Evolutionary conservation across 2,797 vertebrate species (phyloP).

Genomic region (Trematomus bernacchii): DNA sequence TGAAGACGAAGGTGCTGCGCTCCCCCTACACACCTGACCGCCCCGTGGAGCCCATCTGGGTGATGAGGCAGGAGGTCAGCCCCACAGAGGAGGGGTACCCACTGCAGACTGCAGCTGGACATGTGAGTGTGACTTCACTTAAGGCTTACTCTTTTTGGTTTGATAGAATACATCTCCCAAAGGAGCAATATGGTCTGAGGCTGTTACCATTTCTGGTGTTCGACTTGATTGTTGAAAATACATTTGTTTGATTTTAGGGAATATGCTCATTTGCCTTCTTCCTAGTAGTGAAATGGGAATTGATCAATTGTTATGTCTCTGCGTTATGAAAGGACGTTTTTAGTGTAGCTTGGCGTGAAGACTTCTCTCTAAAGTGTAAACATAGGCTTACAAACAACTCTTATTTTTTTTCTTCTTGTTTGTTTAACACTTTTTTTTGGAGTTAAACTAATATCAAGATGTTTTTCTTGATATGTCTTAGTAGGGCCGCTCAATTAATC

Average conservation of each 20-base stretch:
- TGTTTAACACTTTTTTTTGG: not conserved
- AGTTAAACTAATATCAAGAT: not conserved
- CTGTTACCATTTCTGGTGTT: not conserved
- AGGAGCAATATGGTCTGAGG: not conserved
- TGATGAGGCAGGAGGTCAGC: constrained; percentile 95
- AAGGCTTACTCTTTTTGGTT: not conserved
- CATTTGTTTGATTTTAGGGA: not conserved
- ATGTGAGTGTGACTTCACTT: constrained; percentile 57
- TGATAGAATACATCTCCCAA: not conserved
- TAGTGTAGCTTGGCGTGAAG: too few species aligned
- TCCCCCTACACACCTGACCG: constrained; percentile 97
- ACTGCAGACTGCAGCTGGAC: constrained; percentile 83
- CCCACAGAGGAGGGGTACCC: constrained; percentile 89
- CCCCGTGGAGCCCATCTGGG: constrained; percentile 96
- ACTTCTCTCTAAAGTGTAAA: too few species aligned
- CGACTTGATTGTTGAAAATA: not conserved
- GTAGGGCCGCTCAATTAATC: too few species aligned
- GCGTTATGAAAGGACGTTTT: too few species aligned
- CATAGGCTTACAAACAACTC: too few species aligned
- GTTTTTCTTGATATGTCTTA: not conserved
- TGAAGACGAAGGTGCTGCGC: constrained; percentile 94
- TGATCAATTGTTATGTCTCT: not conserved
- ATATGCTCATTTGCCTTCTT: not conserved
- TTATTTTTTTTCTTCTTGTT: not conserved
- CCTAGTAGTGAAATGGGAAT: too few species aligned